Conservation (phyloP, 2,113 vertebrate species). For the Xenopus laevis region DNA sequence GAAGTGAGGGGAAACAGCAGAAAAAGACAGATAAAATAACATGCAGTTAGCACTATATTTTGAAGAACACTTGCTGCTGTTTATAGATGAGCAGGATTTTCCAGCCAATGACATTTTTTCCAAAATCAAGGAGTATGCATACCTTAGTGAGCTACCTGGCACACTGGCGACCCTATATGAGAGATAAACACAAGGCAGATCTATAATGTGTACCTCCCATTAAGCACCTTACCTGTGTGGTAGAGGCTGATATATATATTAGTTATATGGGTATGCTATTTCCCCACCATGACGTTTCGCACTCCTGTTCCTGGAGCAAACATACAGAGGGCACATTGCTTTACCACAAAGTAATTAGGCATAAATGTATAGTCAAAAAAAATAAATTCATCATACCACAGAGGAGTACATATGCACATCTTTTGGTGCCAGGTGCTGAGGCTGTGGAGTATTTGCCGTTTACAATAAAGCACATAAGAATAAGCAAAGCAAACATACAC, state of each 20-base stretch:
- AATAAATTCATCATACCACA: neutral
- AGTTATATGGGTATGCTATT: slow-evolving; percentile 24
- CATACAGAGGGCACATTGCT: slow-evolving; percentile 39
- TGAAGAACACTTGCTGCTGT: neutral
- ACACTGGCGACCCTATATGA: slow-evolving; percentile 16
- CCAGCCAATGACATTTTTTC: neutral
- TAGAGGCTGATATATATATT: slow-evolving; percentile 17
- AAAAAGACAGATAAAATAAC: slow-evolving; percentile 13
- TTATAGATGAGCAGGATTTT: neutral
- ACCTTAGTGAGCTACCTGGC: slow-evolving; percentile 15
- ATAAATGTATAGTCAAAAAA: neutral
- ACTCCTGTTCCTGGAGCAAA: slow-evolving; percentile 40
- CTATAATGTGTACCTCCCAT: slow-evolving; percentile 15
- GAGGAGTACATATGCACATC: too few species aligned
- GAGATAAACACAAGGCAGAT: slow-evolving; percentile 16
- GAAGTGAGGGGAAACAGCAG: neutral
- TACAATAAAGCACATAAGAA: too few species aligned
- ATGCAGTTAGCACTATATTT: neutral
- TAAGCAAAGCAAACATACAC: too few species aligned
- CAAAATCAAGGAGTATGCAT: slow-evolving; percentile 2
- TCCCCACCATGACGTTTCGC: slow-evolving; percentile 29
- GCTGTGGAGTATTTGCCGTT: too few species aligned
- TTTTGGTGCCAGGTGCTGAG: too few species aligned
- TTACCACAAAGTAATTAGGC: slow-evolving; percentile 13
- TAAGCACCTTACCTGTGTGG: slow-evolving; percentile 27